Base-by-base conservation (phyloP, 2,888 invertebrate genomes). In the Saturnia pavonia region DNA sequence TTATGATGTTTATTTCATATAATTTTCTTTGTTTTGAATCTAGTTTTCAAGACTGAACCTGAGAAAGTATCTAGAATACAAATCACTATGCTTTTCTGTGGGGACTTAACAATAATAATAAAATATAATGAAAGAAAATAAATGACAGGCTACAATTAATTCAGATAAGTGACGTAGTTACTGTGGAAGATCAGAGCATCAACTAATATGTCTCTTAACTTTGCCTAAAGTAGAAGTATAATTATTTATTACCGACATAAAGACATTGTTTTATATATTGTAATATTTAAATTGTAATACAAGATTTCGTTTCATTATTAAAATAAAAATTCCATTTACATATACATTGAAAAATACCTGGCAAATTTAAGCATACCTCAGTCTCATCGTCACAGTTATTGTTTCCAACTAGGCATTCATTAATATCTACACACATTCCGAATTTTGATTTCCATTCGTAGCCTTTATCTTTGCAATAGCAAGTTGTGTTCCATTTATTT, bases 401-500 rank as follows among this genome's bases (percentile, higher is more conserved):
- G 54, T 75, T 72, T 25, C 79, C 80, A 25, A 79, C 82, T 12
- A 81, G 77, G 79, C 96, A 96, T 85, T 96, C 96, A 80, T 96
- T 95, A 51, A 94, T 83, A 83, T 96, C 96, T 7, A 96, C 88
- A 85, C 96, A 96, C 74, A 95, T 90, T n/a, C 95, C 95, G 82
- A 94, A 95, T 75, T 91, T 85, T 14, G 96, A 94, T 74, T 92
- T 94, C 95, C 95, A 96, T 74, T 86, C 84, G 84, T 91, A 95
- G 0, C 95, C 95, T 1, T 76, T 69, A 68, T 88, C 79, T 19
- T 82, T 83, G 80, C 96, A 96, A 70, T 88, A 75, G 81, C 96
- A 96, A 66, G 93, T 93, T 67, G 96, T 89, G 79, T 96, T 96
- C 94, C 96, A 95, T 78, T 91, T 91, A 82, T 96, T 95, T 70